A percentile compares a stretch with the other conserved stretches of the same genome.
These are phyloP conservation scores for Halichoeres trimaculatus DNA, from an alignment of 2,113 vertebrate species.

Conservation along the genomic window DNA sequence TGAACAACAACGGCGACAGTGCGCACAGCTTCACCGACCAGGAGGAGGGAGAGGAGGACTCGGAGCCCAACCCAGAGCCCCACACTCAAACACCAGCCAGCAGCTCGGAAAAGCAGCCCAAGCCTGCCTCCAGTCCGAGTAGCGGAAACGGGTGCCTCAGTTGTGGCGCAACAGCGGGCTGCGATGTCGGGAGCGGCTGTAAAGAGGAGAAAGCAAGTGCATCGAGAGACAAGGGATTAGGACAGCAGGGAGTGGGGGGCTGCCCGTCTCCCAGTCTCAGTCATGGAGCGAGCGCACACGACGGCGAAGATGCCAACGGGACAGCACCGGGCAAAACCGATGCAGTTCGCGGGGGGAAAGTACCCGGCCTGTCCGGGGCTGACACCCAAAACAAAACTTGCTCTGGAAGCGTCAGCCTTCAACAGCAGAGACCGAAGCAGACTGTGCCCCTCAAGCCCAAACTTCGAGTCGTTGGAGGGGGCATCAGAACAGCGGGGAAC, in stretches of 20 bases:
- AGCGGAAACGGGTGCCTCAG: slow-evolving; percentile 75
- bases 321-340: slow-evolving; percentile 26
- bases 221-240: slow-evolving; percentile 66
- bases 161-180: slow-evolving; percentile 76
- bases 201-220: slow-evolving; percentile 77
- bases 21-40: slow-evolving; percentile 79
- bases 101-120: slow-evolving; percentile 50
- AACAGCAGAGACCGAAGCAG: slow-evolving; percentile 46
- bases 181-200: slow-evolving; percentile 70
- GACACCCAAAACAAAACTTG: slow-evolving; percentile 74
- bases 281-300: slow-evolving; percentile 18
- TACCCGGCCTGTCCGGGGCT: slow-evolving; percentile 50
- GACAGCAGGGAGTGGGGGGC: slow-evolving; percentile 62
- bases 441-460: slow-evolving; percentile 61
- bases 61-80: slow-evolving; percentile 64
- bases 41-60: slow-evolving; percentile 71
- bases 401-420: slow-evolving; percentile 53
- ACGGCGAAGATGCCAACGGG: slow-evolving; percentile 23
- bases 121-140: slow-evolving; percentile 49
- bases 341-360: slow-evolving; percentile 50
- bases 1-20: slow-evolving; percentile 77
- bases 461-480: slow-evolving; percentile 68
- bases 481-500: slow-evolving; percentile 36
- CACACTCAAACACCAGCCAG: slow-evolving; percentile 48
- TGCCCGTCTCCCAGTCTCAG: slow-evolving; percentile 41